These are phyloP conservation scores for Dicycla oo DNA, from an alignment of 2,888 invertebrate genomes.

Conservation along the genomic window DNA sequence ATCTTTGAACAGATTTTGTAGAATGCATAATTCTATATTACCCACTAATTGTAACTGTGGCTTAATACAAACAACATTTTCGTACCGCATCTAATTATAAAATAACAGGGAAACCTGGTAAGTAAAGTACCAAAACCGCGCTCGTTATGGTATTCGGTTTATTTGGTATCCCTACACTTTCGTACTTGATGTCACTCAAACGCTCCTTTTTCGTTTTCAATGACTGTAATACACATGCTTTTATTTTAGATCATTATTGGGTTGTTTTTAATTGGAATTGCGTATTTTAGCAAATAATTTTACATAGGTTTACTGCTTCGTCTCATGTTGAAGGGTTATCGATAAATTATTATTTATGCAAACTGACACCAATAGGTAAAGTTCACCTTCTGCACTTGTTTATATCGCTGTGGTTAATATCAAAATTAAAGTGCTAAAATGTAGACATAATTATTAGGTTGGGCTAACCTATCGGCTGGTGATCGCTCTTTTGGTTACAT, in stretches of 20 bases:
- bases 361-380: not conserved
- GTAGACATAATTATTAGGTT: too few species aligned
- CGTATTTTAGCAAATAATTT: not conserved
- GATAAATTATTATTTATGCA: not conserved
- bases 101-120: not conserved
- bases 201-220: constrained; percentile 17
- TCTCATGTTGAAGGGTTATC: not conserved
- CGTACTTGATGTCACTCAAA: constrained; percentile 30
- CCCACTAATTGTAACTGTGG: constrained; percentile 1
- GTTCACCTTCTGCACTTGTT: not conserved
- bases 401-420: not conserved
- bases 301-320: not conserved
- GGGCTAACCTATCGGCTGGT: too few species aligned
- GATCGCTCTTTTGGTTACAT: not conserved
- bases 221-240: constrained; percentile 21
- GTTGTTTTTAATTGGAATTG: not conserved
- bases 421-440: not conserved
- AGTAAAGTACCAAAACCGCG: not conserved
- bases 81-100: not conserved
- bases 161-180: constrained; percentile 42
- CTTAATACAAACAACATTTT: not conserved
- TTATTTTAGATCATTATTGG: constrained; percentile 8
- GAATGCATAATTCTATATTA: not conserved
- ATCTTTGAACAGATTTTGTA: too few species aligned
- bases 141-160: constrained; percentile 3